These are phyloP conservation scores for Forbesichthys papilliferus DNA, from an alignment of 2,113 vertebrate species.

Conservation along the genomic window DNA sequence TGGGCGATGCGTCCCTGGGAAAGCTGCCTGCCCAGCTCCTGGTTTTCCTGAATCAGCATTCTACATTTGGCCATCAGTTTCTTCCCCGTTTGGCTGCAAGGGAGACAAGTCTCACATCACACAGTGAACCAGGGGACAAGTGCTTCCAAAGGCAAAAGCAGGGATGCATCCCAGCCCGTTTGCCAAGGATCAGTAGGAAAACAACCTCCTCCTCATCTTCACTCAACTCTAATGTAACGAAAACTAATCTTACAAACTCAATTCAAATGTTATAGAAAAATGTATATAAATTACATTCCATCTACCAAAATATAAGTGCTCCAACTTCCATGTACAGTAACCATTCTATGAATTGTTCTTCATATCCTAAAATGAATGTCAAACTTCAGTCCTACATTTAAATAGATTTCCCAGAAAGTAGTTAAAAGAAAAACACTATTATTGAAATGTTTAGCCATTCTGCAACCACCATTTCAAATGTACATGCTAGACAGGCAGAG, in stretches of 20 bases:
- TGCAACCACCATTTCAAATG: conserved; percentile 7
- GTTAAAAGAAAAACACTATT: background rate
- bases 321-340: background rate
- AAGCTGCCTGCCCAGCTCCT: conserved; percentile 97
- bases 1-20: conserved; percentile 99
- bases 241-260: background rate
- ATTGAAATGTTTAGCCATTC: background rate
- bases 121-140: conserved; percentile 79
- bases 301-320: background rate
- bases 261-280: background rate
- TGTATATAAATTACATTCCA: background rate
- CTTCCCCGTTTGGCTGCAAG: conserved; percentile 99
- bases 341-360: background rate
- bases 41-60: conserved; percentile 99
- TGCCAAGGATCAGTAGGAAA: conserved; percentile 13
- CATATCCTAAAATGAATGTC: background rate
- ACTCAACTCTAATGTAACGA: background rate
- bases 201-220: too few species aligned
- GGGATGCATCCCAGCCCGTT: background rate
- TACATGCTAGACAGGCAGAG: conserved; percentile 12
- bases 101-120: conserved; percentile 98
- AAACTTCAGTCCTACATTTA: background rate
- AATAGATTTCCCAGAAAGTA: background rate
- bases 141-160: conserved; percentile 21
- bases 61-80: conserved; percentile 99